Percentiles rank a stretch among this genome's conserved stretches.
Conservation (phyloP, 2,797 vertebrate species). For the Sebastes minor region DNA sequence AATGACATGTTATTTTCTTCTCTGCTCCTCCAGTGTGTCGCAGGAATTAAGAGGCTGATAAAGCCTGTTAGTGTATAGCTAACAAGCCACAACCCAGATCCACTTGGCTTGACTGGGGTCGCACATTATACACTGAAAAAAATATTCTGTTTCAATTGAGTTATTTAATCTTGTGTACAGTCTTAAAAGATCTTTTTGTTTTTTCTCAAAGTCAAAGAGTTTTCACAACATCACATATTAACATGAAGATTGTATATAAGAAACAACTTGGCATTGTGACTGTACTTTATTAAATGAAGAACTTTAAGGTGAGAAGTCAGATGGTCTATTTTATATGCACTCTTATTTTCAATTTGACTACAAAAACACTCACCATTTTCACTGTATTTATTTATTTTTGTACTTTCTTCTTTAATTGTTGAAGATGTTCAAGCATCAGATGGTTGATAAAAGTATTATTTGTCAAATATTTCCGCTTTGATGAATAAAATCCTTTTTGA, state of each 20-base stretch:
- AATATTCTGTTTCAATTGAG: neutral
- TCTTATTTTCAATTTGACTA: neutral
- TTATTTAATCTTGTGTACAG: neutral
- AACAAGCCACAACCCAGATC: neutral
- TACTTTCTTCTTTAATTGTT: slow-evolving; percentile 1
- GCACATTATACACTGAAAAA: neutral
- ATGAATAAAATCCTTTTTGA: neutral
- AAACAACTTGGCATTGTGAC: neutral
- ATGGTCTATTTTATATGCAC: neutral
- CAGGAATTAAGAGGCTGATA: neutral
- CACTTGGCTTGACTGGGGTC: neutral
- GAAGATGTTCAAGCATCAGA: neutral
- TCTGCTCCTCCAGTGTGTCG: neutral
- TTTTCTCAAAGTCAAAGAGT: neutral
- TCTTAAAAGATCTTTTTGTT: neutral
- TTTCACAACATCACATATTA: neutral
- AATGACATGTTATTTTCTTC: neutral
- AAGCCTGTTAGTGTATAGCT: neutral
- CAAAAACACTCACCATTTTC: neutral
- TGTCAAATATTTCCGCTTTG: neutral
- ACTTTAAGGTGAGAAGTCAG: neutral
- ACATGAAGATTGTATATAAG: neutral
- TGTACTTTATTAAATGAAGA: neutral
- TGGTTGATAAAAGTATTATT: slow-evolving; percentile 20
- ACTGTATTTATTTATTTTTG: slow-evolving; percentile 38